phyloP scores from a whole-genome alignment of 2,797 vertebrate genomes.

The Darevskia nairensis region DNA sequence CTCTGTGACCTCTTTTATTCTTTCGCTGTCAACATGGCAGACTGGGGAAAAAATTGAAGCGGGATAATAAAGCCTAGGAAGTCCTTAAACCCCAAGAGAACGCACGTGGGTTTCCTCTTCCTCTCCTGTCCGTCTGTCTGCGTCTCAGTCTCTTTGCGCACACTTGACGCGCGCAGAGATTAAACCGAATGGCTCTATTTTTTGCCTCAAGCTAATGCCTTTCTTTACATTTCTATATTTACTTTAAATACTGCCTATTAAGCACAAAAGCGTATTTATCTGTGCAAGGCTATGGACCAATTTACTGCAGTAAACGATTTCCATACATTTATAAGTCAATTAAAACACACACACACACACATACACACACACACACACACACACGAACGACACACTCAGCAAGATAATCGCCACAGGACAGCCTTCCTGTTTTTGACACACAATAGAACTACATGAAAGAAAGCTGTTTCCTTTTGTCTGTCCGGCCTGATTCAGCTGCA shows the following conservation, averaged over 20 bases:
- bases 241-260: slow-evolving; percentile 22
- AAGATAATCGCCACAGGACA: slow-evolving; percentile 25
- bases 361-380: neutral
- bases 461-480: slow-evolving; percentile 59
- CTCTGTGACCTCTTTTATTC: slow-evolving; percentile 80
- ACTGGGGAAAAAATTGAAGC: slow-evolving; percentile 76
- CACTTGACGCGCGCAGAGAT: slow-evolving; percentile 47
- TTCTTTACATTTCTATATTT: slow-evolving; percentile 45
- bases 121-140: slow-evolving; percentile 50
- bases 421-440: slow-evolving; percentile 37
- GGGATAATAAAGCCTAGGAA: slow-evolving; percentile 62
- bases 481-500: slow-evolving; percentile 34
- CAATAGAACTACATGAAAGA: slow-evolving; percentile 49
- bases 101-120: slow-evolving; percentile 49
- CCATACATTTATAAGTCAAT: slow-evolving; percentile 34
- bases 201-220: slow-evolving; percentile 35
- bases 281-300: slow-evolving; percentile 34
- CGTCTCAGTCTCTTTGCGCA: slow-evolving; percentile 16
- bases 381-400: neutral
- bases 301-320: slow-evolving; percentile 50
- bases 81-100: slow-evolving; percentile 49
- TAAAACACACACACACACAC: neutral
- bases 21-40: slow-evolving; percentile 77
- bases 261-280: slow-evolving; percentile 49
- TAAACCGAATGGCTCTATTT: slow-evolving; percentile 56